Base-by-base conservation (phyloP, 2,888 invertebrate species). In the Epirrhoe alternata region DNA sequence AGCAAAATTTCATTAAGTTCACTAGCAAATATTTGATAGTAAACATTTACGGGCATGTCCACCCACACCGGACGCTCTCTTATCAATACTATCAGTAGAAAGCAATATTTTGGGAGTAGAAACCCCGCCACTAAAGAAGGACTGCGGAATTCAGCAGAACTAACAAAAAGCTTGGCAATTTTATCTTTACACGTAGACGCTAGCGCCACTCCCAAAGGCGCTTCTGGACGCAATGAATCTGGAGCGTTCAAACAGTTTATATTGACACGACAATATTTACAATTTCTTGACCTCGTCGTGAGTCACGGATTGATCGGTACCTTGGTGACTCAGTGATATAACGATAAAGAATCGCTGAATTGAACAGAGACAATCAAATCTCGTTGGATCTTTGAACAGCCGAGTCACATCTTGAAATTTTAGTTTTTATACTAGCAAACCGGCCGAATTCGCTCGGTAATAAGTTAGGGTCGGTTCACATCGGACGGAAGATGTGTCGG, bases 201-300 rank as follows among this genome's bases (percentile, higher is more conserved):
- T 24, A 24, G 24, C 24, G 24, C 24, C 24, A 24, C 24, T 24
- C 24, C 24, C 3, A 24, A 24, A 24, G 24, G 24, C 24, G 1
- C 24, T 24, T 3, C 24, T 24, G 57, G 66, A 69, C 64, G 67
- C 71, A 69, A 73, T 70, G 74, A 78, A 77, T 77, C 76, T 72
- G 69, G 63, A 61, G 58, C 70, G 70, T 60, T 59, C 69, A 67
- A 79, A 70, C 69, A 68, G 58, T 72, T 62, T 67, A 68, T 76
- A 75, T 83, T 78, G 77, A 72, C 72, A 60, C 64, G 75, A 72
- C 66, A 76, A 74, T 74, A 75, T 78, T 80, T 77, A 73, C 75
- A 72, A 75, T 74, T 76, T 76, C 79, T 82, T 80, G 80, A 81
- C 79, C 81, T 79, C 76, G 74, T 52, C 61, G 65, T 76, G 77